These are phyloP conservation scores for Cheirogaleus medius DNA, from an alignment of 2,113 vertebrate species.

Conservation along the genomic window DNA sequence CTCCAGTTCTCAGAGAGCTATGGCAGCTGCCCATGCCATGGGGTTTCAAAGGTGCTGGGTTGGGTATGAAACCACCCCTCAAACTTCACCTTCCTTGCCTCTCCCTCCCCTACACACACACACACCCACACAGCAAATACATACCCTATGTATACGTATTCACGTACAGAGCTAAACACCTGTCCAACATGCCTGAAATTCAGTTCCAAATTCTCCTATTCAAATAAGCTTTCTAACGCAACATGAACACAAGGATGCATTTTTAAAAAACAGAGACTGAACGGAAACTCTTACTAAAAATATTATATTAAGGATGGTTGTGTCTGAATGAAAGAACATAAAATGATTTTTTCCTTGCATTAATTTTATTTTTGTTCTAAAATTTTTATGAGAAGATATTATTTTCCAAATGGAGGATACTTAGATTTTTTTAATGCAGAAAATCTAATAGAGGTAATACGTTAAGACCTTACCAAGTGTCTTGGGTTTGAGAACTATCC, in stretches of 20 bases:
- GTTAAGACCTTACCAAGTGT: neutral
- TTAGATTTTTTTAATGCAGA: neutral
- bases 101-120: neutral
- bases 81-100: neutral
- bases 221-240: neutral
- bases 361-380: conserved; percentile 3
- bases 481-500: neutral
- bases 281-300: neutral
- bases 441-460: neutral
- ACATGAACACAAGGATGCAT: neutral
- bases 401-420: neutral
- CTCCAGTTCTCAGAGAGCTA: neutral
- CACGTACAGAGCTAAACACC: neutral
- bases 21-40: accelerated
- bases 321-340: neutral
- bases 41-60: neutral
- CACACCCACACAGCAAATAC: too few relatives aligned
- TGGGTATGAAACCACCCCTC: accelerated
- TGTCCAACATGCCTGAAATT: neutral
- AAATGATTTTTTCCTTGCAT: neutral
- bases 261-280: neutral
- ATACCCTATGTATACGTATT: neutral
- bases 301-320: neutral
- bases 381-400: neutral
- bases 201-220: neutral